Base-by-base conservation (phyloP, 1,140 invertebrate genomes). In the Glossosoma conforme region DNA sequence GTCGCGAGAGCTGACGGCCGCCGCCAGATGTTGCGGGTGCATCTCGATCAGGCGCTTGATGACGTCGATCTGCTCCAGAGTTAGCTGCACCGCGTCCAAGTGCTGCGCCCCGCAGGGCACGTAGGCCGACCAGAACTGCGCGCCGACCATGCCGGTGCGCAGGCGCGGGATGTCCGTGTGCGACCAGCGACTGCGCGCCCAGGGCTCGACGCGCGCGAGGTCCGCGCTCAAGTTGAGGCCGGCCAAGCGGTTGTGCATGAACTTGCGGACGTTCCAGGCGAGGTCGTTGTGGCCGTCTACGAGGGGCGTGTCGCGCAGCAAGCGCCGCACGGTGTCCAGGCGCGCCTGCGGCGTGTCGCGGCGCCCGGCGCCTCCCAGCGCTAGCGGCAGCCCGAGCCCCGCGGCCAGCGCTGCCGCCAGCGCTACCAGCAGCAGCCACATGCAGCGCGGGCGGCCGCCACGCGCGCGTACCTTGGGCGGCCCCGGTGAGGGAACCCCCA, bases 131-230 rank as follows among this genome's bases (percentile, higher is more conserved):
- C 81, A 83, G 58, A 82, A 81, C 77, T 93, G 90, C 36, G 86
- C 90, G 33, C 89, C 90, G 40, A 93, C 80, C 58, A 84, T 79
- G 35, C 91, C 92, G 58, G 84, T 75, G 56, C 81, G 77, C 45
- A 95, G 73, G 64, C 90, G 78, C 35, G 87, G 87, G 58, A 96
- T 85, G 69, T 95, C 92, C 1, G 92, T 94, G 61, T 94, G 91
- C 59, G 89, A 89, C 82, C 86, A 88, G 61, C 81, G 80, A 62
- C 81, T 86, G 55, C 78, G 78, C 33, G 83, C 81, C 89, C 89
- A 92, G 45, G 88, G 85, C 48, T 89, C 82, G 32, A 86, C 77
- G 30, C 78, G 73, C 43, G 79, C 80, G 22, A 93, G 75, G 61
- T 89, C 83, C 41, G 79, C 78, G 61, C 82, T 85, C 47, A 93